Conservation (phyloP, 2,797 vertebrate species). For the Cynodonichthys magdalenae region DNA sequence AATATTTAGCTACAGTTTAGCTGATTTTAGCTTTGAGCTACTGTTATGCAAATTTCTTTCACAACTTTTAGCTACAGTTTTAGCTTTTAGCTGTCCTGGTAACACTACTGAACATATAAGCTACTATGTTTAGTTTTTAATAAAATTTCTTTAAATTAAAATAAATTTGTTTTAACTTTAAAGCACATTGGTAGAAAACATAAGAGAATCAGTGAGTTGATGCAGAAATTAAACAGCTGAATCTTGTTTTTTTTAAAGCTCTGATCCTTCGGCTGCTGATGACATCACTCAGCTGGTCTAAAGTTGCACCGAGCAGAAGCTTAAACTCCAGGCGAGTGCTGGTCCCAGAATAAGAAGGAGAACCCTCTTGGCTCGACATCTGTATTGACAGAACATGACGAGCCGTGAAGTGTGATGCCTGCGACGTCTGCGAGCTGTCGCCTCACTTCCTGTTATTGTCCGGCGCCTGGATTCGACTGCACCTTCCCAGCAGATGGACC, state of each 20-base stretch:
- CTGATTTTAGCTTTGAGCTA: no score
- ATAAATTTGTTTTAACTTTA: no score
- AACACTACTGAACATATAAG: no score
- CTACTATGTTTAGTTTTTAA: no score
- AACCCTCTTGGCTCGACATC: constrained; percentile 41
- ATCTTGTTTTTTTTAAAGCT: not conserved
- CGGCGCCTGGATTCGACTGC: constrained; percentile 72
- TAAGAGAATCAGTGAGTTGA: not conserved
- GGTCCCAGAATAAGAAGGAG: not conserved
- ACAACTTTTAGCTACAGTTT: no score
- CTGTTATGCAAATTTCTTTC: no score
- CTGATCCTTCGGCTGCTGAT: not conserved
- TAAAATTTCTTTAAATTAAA: no score
- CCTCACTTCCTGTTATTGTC: constrained; percentile 78
- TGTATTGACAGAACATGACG: constrained; percentile 51
- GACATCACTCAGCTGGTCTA: not conserved
- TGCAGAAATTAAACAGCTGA: not conserved
- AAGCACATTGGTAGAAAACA: not conserved
- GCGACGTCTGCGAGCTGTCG: constrained; percentile 60
- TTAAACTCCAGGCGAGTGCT: constrained; percentile 17
- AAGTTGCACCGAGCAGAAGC: constrained; percentile 6
- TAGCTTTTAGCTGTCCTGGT: no score
- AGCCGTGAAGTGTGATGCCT: constrained; percentile 61
- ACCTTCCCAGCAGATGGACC: constrained; percentile 84
- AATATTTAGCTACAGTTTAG: no score